A percentile compares a stretch with the other conserved stretches of the same genome.
These are phyloP conservation scores for Catocala sponsa DNA, from an alignment of 2,888 invertebrate genomes.

Conservation along the genomic window DNA sequence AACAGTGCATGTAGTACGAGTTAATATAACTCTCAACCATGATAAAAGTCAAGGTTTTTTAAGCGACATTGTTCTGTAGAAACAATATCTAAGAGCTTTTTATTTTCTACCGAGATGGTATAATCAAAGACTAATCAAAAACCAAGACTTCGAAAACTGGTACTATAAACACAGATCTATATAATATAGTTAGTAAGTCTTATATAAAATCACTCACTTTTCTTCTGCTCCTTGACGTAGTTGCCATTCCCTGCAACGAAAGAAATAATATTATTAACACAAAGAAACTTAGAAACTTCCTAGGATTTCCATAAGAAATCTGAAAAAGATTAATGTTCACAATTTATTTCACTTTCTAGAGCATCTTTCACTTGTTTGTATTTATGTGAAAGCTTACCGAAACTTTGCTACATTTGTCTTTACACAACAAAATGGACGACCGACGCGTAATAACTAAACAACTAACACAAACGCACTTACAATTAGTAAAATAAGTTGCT, in stretches of 20 bases:
- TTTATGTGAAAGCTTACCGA: conserved; percentile 7
- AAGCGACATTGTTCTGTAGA: no score
- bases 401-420: conserved; percentile 1
- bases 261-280: conserved; percentile 29
- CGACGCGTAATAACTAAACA: conserved; percentile 19
- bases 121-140: no score
- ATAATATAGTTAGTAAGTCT: no score
- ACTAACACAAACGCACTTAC: conserved; percentile 20
- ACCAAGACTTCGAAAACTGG: no score
- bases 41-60: no score
- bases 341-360: conserved; percentile 12
- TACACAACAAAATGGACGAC: conserved; percentile 4
- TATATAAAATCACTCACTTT: conserved; percentile 57
- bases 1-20: no score
- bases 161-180: no score
- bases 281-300: not conserved
- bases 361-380: conserved; percentile 1
- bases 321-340: conserved; percentile 6
- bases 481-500: conserved; percentile 28
- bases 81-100: no score
- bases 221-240: conserved; percentile 65
- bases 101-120: no score
- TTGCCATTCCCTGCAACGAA: conserved; percentile 79
- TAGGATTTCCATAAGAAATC: not conserved
- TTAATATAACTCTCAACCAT: no score